Evolutionary conservation across 2,888 invertebrate species (phyloP), one percentile per base, ranked within the genome.

Genomic region (Epistrophe eligans): DNA sequence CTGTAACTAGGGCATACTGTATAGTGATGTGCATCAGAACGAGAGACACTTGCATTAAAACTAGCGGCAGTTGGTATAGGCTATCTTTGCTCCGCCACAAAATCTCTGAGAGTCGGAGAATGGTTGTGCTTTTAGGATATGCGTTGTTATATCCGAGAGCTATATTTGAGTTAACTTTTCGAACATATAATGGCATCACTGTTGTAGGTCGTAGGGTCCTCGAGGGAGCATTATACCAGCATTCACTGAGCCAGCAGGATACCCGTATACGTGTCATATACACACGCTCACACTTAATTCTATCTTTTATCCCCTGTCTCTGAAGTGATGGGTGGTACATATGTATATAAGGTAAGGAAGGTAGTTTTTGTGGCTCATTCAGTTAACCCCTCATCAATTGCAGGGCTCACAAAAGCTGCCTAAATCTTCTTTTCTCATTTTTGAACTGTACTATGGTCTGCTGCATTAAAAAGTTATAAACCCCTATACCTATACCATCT

Each of bases 311-410:
- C 67, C 55, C 66, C 43, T 15, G 73, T 67, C 64, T 66, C 76
- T 52, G 58, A 71, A 76, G 74, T 64, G 40, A 72, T 76, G 35
- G 84, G 74, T 45, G 70, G 70, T 15, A 24, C 57, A 2, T 24
- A 24, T 2, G 24, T 1, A 24, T 2, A 3, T 1, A 24, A 24
- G 24, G 24, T n/a, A 60, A 38, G 43, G 62, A 43, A 67, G 58
- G 66, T 74, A 62, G 73, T 82, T 79, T 79, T 82, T 82, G 85
- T 60, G 66, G 82, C 58, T 71, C 71, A 82, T 87, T 73, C 77
- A 71, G 82, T 66, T 79, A 71, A 64, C 82, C 85, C 66, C 73
- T 79, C 64, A 77, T 82, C 85, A 85, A 67, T 77, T 82, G 77
- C 80, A 84, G 76, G 7, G 3, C 5, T 15, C 11, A 43, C n/a